phyloP scores from a whole-genome alignment of 2,888 invertebrate species.

The Sepiola atlantica region DNA sequence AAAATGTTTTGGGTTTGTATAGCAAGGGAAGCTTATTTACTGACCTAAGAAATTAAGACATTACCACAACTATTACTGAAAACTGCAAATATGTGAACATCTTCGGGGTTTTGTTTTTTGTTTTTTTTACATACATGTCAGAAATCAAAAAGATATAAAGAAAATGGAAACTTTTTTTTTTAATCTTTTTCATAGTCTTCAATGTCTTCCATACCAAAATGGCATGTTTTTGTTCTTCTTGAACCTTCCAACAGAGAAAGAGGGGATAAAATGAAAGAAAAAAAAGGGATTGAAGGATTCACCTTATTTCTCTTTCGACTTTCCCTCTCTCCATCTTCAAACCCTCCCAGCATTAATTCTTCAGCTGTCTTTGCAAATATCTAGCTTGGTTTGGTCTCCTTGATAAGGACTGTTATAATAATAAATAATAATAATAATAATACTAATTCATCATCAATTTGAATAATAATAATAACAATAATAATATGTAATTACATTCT shows the following conservation, averaged over 20 bases:
- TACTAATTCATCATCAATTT: neutral
- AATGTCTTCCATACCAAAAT: neutral
- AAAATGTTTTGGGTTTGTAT: neutral
- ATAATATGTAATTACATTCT: neutral
- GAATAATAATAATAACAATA: neutral
- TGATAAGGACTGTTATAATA: slow-evolving; percentile 3
- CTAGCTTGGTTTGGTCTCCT: slow-evolving; percentile 11
- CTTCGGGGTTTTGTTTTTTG: no score
- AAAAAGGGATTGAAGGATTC: neutral
- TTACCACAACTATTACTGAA: neutral
- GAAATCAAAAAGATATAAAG: neutral
- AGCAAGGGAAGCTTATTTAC: neutral
- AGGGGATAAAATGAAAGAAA: neutral
- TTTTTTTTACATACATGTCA: neutral
- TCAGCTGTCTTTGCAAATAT: slow-evolving; percentile 32
- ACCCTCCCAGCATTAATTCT: neutral
- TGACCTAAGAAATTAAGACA: neutral
- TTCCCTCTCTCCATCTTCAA: neutral
- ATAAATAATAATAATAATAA: neutral
- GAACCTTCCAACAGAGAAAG: neutral
- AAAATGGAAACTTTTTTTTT: neutral
- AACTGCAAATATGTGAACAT: neutral
- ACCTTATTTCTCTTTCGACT: neutral
- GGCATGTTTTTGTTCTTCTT: neutral
- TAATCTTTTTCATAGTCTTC: neutral